Conservation (phyloP, 2,888 invertebrate genomes). For the Anthrax anthrax region DNA sequence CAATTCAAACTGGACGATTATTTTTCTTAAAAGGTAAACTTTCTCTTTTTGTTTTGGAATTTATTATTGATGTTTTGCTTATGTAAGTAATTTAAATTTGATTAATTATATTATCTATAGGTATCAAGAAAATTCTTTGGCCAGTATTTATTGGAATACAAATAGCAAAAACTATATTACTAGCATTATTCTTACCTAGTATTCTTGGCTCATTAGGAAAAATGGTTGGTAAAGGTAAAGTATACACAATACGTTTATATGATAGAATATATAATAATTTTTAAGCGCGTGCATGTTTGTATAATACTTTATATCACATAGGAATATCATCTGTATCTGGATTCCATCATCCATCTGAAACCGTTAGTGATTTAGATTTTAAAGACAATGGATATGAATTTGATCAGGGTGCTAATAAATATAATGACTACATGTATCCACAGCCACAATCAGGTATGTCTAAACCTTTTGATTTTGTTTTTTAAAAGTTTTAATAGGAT, state of each 20-base stretch:
- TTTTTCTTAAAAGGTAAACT: slow-evolving; percentile 48
- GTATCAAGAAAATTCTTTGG: slow-evolving; percentile 67
- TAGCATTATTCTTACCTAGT: slow-evolving; percentile 74
- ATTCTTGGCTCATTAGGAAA: slow-evolving; percentile 71
- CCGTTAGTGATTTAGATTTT: slow-evolving; percentile 57
- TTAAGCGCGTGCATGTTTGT: too few species aligned
- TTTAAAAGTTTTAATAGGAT: too few species aligned
- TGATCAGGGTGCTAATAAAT: slow-evolving; percentile 31
- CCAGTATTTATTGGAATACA: slow-evolving; percentile 71
- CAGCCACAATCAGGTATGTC: slow-evolving; percentile 15
- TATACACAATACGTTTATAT: background rate
- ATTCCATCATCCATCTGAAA: slow-evolving; percentile 29
- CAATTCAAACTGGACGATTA: slow-evolving; percentile 44
- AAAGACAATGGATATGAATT: slow-evolving; percentile 48
- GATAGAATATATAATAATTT: too few species aligned
- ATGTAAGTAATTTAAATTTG: too few species aligned
- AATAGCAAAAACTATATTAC: slow-evolving; percentile 64
- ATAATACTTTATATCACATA: slow-evolving; percentile 12
- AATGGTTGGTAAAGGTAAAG: slow-evolving; percentile 64
- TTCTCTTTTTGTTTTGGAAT: slow-evolving; percentile 42
- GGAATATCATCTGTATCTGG: slow-evolving; percentile 30
- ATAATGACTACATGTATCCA: slow-evolving; percentile 23
- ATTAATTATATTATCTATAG: slow-evolving; percentile 45
- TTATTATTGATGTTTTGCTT: too few species aligned
- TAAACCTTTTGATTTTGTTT: too few species aligned